phyloP scores from a whole-genome alignment of 2,888 invertebrate species.

The Erpobdella octoculata region DNA sequence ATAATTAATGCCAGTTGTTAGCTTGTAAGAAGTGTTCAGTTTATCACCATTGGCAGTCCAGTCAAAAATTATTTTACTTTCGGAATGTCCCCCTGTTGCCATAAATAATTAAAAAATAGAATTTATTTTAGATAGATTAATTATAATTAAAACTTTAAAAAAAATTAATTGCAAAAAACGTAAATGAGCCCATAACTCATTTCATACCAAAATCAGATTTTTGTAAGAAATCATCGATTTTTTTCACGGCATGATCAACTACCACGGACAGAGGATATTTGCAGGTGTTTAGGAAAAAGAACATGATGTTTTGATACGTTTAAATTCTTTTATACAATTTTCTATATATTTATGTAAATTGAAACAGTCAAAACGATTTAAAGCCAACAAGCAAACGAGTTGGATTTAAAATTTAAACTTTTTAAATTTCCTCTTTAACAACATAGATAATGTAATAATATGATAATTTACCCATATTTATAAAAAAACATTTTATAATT shows the following conservation, averaged over 20 bases:
- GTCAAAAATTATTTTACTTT: no score
- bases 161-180: no score
- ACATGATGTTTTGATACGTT: no score
- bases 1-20: no score
- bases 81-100: no score
- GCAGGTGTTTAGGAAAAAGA: not conserved
- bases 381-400: not conserved
- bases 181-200: not conserved
- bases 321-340: no score
- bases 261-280: not conserved
- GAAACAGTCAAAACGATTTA: not conserved
- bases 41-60: no score
- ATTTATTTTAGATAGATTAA: no score
- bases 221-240: not conserved
- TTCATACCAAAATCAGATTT: not conserved
- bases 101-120: no score
- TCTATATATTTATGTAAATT: not conserved
- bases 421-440: not conserved
- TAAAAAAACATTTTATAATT: not conserved
- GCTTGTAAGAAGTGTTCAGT: not conserved
- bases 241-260: not conserved
- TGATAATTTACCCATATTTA: not conserved
- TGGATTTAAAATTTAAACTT: slow-evolving; percentile 2
- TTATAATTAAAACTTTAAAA: no score
- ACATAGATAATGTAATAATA: not conserved